Evolutionary conservation across 2,888 invertebrate species (phyloP), one percentile per base, ranked within the genome.

Genomic region (Apoda limacodes): DNA sequence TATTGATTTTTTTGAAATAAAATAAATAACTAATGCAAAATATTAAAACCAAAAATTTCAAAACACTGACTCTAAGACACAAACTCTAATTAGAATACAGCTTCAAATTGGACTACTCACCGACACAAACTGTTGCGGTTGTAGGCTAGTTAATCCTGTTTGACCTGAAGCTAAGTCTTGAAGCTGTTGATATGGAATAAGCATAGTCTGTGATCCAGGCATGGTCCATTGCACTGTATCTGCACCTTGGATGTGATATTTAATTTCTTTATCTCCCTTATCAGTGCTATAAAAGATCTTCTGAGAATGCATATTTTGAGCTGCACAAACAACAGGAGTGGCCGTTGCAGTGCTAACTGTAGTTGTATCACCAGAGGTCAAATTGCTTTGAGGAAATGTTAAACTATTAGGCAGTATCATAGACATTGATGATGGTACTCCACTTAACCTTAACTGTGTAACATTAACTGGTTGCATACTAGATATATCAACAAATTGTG

Each of bases 381-480:
- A 52, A 39, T 63, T 74, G 0, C 71, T 68, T 60, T 76, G 78
- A 2, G 76, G 75, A 39, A 76, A 67, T 6, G 66, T 46, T 2
- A 74, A 37, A 0, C 76, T 71, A 48, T 78, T 80, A 0, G 75
- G 78, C 20, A 78, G 48, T 40, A 80, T 66, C 78, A 78, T 80
- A 20, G 78, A 76, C 78, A 80, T 78, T 9, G 80, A 75, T 19
- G 74, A 70, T 3, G 78, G 78, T 2, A 72, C 74, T 11, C 78
- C 74, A 39, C 75, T 75, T 22, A 80, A 40, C 14, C 80, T 40
- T 21, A 80, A 44, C 31, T 78, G 80, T 7, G 78, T 78, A 0
- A 78, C 69, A 50, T 78, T 80, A 2, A 78, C 66, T 1, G 78
- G 80, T 39, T 80, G 80, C 71, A 80, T 74, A 36, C 50, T 70